These are phyloP conservation scores for Daubentonia madagascariensis DNA, from an alignment of 2,113 vertebrate species.

Conservation along the genomic window DNA sequence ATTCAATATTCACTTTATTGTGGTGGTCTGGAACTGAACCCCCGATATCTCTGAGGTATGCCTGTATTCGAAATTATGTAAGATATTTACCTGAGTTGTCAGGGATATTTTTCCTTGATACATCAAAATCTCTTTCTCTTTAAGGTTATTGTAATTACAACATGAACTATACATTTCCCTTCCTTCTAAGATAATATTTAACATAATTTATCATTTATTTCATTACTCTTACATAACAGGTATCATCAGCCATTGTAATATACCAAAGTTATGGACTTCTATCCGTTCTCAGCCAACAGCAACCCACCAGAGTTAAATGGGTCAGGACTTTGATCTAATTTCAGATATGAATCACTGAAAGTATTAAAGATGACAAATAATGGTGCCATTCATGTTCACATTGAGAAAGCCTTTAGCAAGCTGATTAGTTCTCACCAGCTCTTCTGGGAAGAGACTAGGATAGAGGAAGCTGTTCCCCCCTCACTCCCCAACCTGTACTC, in stretches of 20 bases:
- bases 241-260: neutral
- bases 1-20: neutral
- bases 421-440: neutral
- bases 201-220: neutral
- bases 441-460: neutral
- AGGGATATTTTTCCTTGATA: neutral
- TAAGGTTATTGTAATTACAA: neutral
- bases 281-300: neutral
- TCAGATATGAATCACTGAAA: constrained; percentile 47
- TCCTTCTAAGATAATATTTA: neutral
- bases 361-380: constrained; percentile 29
- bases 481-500: neutral
- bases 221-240: neutral
- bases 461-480: neutral
- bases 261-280: neutral
- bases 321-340: constrained; percentile 25
- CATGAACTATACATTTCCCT: neutral
- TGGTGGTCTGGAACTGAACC: neutral
- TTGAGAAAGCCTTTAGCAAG: neutral
- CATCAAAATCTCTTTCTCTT: neutral
- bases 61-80: neutral
- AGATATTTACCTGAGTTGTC: neutral
- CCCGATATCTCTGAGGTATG: neutral
- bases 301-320: neutral
- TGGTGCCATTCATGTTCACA: neutral